These are phyloP conservation scores for Hypotaenidia philippensis DNA, from an alignment of 2,797 vertebrate species.

Conservation along the genomic window DNA sequence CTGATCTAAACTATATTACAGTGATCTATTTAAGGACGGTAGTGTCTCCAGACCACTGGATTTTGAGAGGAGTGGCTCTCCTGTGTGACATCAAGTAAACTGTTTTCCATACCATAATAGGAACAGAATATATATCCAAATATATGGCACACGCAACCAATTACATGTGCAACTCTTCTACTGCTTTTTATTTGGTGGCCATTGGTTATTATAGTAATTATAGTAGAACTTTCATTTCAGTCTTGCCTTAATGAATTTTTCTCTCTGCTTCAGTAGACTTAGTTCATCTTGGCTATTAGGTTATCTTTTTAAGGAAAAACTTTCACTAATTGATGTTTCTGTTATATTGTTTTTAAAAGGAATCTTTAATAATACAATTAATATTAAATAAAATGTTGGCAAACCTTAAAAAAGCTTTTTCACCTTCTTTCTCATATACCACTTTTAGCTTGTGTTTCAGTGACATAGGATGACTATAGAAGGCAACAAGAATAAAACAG, in stretches of 20 bases:
- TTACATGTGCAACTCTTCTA: neutral
- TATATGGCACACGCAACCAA: neutral
- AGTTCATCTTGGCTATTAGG: neutral
- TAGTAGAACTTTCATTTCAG: neutral
- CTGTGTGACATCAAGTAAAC: conserved; percentile 86
- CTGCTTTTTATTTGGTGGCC: neutral
- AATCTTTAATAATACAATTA: neutral
- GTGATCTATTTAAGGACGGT: conserved; percentile 80
- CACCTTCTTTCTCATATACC: neutral
- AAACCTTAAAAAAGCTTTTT: neutral
- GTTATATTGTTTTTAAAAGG: neutral
- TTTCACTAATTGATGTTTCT: neutral
- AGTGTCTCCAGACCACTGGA: conserved; percentile 87
- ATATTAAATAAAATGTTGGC: neutral
- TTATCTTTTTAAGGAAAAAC: neutral
- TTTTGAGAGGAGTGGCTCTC: conserved; percentile 87
- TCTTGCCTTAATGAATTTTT: neutral
- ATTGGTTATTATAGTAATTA: neutral
- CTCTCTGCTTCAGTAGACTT: neutral
- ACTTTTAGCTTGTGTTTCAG: neutral
- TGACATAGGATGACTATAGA: neutral
- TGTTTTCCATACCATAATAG: neutral
- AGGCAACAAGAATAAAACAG: neutral
- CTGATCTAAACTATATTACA: conserved; percentile 87
- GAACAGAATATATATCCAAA: neutral